Conservation (phyloP, 2,113 vertebrate genomes). For the Tyto alba region DNA sequence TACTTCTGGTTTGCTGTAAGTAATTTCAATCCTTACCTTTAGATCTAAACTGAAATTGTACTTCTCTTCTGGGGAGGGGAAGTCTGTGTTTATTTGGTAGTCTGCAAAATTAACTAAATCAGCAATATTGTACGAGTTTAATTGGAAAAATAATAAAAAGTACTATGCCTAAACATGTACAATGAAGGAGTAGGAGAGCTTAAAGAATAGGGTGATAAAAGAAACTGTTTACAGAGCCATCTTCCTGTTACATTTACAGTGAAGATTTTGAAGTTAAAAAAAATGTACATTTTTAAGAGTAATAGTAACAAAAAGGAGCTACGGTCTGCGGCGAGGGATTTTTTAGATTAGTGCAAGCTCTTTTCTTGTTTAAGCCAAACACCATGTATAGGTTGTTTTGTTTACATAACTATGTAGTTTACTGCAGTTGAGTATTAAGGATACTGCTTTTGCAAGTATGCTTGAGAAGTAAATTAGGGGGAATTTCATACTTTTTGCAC, state of each 20-base stretch:
- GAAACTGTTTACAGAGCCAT: not conserved
- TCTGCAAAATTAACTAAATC: not conserved
- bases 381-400: not conserved
- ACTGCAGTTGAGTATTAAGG: not conserved
- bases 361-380: not conserved
- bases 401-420: not conserved
- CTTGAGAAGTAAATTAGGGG: not conserved
- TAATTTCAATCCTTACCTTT: not conserved
- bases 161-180: not conserved
- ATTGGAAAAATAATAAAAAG: not conserved
- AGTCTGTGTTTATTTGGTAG: not conserved
- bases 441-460: not conserved
- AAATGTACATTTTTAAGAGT: fast-evolving
- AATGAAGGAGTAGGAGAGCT: not conserved
- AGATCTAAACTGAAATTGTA: not conserved
- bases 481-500: not conserved
- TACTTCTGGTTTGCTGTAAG: conserved; percentile 91
- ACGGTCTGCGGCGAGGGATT: not conserved
- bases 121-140: not conserved
- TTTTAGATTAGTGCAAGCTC: not conserved
- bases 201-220: not conserved
- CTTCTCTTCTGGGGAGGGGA: not conserved
- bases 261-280: not conserved
- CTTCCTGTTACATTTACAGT: not conserved
- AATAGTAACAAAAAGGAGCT: not conserved